A percentile compares a stretch with the other conserved stretches of the same genome.
Evolutionary conservation across 2,888 invertebrate species (phyloP).

Genomic region (Nephrotoma guestfalica): DNA sequence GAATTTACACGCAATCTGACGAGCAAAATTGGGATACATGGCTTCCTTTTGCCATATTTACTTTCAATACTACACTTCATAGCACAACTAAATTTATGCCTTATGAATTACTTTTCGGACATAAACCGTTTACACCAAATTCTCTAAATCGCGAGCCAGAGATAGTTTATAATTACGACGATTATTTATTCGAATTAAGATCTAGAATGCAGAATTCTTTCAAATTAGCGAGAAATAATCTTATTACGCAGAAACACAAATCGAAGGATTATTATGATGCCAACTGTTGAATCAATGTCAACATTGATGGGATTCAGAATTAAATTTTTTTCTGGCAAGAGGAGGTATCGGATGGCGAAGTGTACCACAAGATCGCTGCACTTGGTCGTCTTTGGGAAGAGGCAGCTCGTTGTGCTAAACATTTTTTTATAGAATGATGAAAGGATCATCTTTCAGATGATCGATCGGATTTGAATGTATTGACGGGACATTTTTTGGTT

Average conservation of each 20-base stretch:
- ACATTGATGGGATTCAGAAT: no score
- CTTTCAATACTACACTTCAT: neutral
- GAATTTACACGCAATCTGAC: neutral
- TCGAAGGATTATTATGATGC: neutral
- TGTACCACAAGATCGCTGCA: no score
- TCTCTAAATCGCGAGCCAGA: neutral
- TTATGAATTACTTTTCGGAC: neutral
- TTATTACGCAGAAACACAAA: neutral
- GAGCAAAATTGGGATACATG: neutral
- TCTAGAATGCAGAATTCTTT: neutral
- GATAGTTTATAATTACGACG: neutral
- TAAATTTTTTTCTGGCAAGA: no score
- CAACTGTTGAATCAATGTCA: no score
- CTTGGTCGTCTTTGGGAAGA: no score
- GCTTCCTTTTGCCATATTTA: neutral
- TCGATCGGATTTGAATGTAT: no score
- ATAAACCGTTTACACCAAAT: neutral
- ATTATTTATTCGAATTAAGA: neutral
- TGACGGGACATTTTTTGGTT: no score
- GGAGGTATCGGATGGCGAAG: no score
- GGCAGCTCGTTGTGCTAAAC: no score
- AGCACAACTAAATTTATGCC: no score
- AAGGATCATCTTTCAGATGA: no score
- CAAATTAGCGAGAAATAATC: neutral
- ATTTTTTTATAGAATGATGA: no score